A percentile compares a stretch with the other conserved stretches of the same genome.
phyloP scores from a whole-genome alignment of 2,797 vertebrate genomes.

The Pipistrellus pygmaeus region DNA sequence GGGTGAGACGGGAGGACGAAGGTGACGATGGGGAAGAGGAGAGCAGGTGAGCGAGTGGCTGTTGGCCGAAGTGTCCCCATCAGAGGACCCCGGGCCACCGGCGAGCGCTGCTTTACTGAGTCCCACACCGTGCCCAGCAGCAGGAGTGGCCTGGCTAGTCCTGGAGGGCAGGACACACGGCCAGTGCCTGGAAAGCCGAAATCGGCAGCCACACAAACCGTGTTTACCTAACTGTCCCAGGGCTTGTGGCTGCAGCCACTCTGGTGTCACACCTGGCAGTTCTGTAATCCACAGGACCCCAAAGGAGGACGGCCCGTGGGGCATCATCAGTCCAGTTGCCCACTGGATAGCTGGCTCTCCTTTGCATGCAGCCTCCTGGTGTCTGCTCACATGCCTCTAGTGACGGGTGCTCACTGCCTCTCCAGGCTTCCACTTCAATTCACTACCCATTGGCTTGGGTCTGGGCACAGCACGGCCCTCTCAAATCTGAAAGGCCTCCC shows the following conservation, averaged over 20 bases:
- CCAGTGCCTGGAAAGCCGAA: neutral
- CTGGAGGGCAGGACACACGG: neutral
- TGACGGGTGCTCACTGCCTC: neutral
- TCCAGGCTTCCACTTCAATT: neutral
- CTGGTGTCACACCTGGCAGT: neutral
- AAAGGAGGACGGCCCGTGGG: neutral
- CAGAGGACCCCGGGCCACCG: neutral
- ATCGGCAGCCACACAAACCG: neutral
- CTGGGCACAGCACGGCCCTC: neutral
- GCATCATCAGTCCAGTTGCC: too few relatives aligned
- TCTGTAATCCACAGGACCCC: neutral
- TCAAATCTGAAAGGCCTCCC: neutral
- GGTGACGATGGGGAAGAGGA: neutral
- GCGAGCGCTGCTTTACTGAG: neutral
- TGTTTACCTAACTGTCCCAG: neutral
- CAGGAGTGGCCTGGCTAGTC: neutral
- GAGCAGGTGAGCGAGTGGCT: neutral
- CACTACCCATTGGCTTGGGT: neutral
- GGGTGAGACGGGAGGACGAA: neutral
- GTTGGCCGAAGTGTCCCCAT: neutral
- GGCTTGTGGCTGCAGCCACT: neutral
- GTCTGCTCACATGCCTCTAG: neutral
- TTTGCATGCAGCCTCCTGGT: neutral
- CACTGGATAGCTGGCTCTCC: neutral
- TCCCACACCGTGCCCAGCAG: neutral